Conservation (phyloP, 2,888 invertebrate genomes). For the Trichogramma evanescens region DNA sequence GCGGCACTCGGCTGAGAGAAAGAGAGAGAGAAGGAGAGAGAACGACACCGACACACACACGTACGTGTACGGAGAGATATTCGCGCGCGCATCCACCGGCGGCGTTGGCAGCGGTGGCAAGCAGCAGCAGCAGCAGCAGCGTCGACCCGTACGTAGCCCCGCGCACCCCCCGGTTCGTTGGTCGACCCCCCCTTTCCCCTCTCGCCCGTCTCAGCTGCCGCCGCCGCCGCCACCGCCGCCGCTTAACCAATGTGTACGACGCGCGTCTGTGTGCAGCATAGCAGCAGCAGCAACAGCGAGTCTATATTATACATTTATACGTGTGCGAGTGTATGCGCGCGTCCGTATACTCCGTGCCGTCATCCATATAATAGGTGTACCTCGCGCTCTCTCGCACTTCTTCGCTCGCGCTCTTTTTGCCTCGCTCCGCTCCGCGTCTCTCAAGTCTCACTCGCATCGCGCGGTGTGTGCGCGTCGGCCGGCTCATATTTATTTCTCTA, state of each 20-base stretch:
- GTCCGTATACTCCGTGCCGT: too few relatives aligned
- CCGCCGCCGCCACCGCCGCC: too few relatives aligned
- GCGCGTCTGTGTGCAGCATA: too few relatives aligned
- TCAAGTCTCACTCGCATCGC: too few relatives aligned
- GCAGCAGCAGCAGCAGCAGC: not conserved
- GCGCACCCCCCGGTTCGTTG: not conserved
- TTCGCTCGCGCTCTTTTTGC: slow-evolving; percentile 7
- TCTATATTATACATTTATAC: too few relatives aligned
- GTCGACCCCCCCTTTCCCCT: slow-evolving; percentile 5
- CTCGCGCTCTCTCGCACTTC: not conserved
- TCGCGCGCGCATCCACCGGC: slow-evolving; percentile 2
- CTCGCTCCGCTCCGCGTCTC: not conserved
- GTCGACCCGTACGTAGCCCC: slow-evolving; percentile 5
- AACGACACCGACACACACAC: slow-evolving; percentile 23
- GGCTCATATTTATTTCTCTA: not conserved
- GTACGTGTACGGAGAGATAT: slow-evolving; percentile 4
- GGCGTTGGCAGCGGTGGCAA: not conserved
- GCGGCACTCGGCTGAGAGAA: too few relatives aligned
- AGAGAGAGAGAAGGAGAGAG: too few relatives aligned
- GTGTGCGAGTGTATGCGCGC: too few relatives aligned
- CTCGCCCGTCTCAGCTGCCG: not conserved
- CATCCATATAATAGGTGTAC: not conserved
- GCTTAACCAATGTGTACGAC: too few relatives aligned
- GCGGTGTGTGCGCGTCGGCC: too few relatives aligned
- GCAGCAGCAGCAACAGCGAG: too few relatives aligned